Base-by-base conservation (phyloP, 1,140 invertebrate species). In the Camponotus floridanus region DNA sequence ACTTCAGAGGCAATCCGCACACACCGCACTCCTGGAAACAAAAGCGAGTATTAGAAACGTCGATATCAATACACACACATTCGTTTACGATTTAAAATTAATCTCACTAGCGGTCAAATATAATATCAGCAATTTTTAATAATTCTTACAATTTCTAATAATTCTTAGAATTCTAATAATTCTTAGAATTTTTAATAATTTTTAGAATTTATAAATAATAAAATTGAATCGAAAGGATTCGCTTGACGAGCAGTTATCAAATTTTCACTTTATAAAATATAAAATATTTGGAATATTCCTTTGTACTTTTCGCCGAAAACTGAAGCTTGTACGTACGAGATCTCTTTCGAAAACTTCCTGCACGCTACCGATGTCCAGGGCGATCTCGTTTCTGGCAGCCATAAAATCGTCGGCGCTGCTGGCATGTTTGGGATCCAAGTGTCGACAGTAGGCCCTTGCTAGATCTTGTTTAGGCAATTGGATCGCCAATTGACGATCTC, bases 401-500 rank as follows among this genome's bases (percentile, higher is more conserved):
- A 99, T 97, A 94, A 99, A 99, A 94, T 99, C 98, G 90, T 96
- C 93, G 92, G 97, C 99, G 87, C 97, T 97, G 64, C 97, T 96
- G 91, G 96, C 96, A 93, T 98, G 96, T 91, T 97, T 95, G 9
- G 97, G 94, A 88, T 98, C 97, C 78, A 99, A 96, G 93, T 99
- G 98, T 91, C 97, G 97, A 93, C 98, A 99, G 92, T 99, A 98
- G 71, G 97, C 96, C 87, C 98, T 95, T 18, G 98, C 98, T 57
- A 99, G 96, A 94, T 99, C 99, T 95, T 99, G 99, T 94, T 98
- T 98, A 18, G 99, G 99, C 90, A 99, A 95, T 95, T 99, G 99
- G 71, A 96, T 96, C 76, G 98, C 97, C 86, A 99, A 95, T 94
- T 99, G 98, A 86, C 97, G 96, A 92, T 98, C 96, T 88, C 98